Base-by-base conservation (phyloP, 1,140 invertebrate species). In the Pinna nobilis region DNA sequence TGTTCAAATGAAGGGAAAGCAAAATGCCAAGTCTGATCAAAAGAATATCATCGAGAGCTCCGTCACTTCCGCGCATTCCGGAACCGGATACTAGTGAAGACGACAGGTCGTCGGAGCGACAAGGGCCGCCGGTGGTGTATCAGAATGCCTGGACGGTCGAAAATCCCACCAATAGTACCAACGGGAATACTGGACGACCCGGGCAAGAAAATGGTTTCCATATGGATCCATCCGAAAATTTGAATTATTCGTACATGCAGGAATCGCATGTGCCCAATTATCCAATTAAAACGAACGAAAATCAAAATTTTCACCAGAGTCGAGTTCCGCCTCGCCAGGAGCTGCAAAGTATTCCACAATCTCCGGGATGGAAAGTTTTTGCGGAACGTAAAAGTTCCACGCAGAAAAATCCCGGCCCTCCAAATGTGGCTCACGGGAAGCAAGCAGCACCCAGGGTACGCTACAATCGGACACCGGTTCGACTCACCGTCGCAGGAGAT, bases 391-490 rank as follows among this genome's bases (percentile, higher is more conserved):
- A n/a, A n/a, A n/a, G n/a, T n/a, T n/a, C n/a, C n/a, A n/a, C n/a
- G n/a, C n/a, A n/a, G n/a, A n/a, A n/a, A n/a, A n/a, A n/a, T n/a
- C n/a, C n/a, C n/a, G n/a, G 50, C 30, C 50, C 20, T 51, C 50
- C 6, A 33, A n/a, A 32, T 32, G n/a, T n/a, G 2, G n/a, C 39
- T n/a, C 39, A 44, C 39, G 39, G 9, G 9, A 9, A n/a, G 39
- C 9, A 9, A 9, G 9, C 39, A 9, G 49, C 37, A 15, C 61
- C 73, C 28, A 47, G 73, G 18, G 35, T 69, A 0, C 50, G 73
- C 7, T 75, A 75, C 25, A 75, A 75, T 35, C 37, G 73, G 1
- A 75, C 73, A 11, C 73, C 73, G 13, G 67, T 75, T 35, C 59
- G 73, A 50, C 53, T 69, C 15, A 70, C 67, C 0, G 67, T 75